Percentiles rank a stretch among this genome's conserved stretches.
Conservation (phyloP, 2,888 invertebrate species). For the Drosophila borborema region DNA sequence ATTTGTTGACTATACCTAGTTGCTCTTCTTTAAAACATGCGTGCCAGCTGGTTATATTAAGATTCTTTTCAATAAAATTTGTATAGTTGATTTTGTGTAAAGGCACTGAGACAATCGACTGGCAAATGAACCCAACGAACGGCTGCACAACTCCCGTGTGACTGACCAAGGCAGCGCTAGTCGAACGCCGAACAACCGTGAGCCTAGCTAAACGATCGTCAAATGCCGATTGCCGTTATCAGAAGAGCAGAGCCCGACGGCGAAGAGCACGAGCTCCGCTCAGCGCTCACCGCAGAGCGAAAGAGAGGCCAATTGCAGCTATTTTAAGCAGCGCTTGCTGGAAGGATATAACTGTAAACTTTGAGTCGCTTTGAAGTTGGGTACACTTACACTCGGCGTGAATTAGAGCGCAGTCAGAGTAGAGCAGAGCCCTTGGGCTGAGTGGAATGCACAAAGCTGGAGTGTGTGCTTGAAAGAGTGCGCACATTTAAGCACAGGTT, state of each 20-base stretch:
- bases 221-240: constrained; percentile 42
- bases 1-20: neutral
- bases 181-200: constrained; percentile 24
- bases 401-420: constrained; percentile 30
- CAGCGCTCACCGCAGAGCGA: constrained; percentile 5
- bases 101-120: constrained; percentile 14
- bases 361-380: constrained; percentile 1
- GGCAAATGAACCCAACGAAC: constrained; percentile 45
- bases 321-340: constrained; percentile 6
- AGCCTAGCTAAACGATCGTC: constrained; percentile 38
- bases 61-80: neutral
- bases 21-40: constrained; percentile 12
- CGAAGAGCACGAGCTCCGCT: constrained; percentile 1
- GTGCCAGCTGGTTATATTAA: constrained; percentile 21
- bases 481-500: constrained; percentile 37
- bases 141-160: constrained; percentile 69
- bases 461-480: constrained; percentile 38
- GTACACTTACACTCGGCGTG: constrained; percentile 11
- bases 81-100: neutral
- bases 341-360: constrained; percentile 13
- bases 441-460: constrained; percentile 40
- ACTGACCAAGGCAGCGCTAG: constrained; percentile 52
- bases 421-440: constrained; percentile 32
- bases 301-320: constrained; percentile 3
- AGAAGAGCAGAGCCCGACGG: constrained; percentile 29